Conservation (phyloP, 1,140 invertebrate genomes). For the Macrocentrus cingulum region DNA sequence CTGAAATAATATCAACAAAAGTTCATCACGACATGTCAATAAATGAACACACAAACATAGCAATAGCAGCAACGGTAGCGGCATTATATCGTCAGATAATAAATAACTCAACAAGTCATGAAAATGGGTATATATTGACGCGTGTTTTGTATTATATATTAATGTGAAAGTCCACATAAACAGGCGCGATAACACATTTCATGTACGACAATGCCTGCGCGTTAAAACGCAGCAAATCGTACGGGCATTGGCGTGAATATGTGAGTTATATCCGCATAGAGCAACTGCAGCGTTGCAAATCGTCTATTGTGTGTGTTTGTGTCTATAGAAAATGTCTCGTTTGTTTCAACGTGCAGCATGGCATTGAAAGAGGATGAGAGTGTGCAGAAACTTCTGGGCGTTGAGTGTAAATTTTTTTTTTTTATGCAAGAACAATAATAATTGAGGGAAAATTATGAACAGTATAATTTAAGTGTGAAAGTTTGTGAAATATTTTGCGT, state of each 20-base stretch:
- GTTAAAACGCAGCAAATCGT: slow-evolving; percentile 19
- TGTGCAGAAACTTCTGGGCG: too few relatives aligned
- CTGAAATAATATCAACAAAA: slow-evolving; percentile 25
- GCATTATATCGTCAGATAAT: slow-evolving; percentile 14
- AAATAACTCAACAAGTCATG: slow-evolving; percentile 9
- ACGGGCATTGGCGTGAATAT: slow-evolving; percentile 9
- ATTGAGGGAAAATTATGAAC: too few relatives aligned
- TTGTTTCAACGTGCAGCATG: slow-evolving; percentile 24
- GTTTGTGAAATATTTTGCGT: too few relatives aligned
- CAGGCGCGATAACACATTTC: slow-evolving; percentile 17
- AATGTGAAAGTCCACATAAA: slow-evolving; percentile 1
- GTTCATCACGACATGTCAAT: neutral
- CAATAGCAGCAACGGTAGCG: slow-evolving; percentile 7
- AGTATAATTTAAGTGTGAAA: too few relatives aligned
- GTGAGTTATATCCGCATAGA: slow-evolving; percentile 12
- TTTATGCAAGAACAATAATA: too few relatives aligned
- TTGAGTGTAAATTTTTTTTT: too few relatives aligned
- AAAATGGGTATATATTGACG: neutral
- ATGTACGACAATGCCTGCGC: slow-evolving; percentile 8
- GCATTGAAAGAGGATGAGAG: slow-evolving; percentile 20
- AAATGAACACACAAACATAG: slow-evolving; percentile 14
- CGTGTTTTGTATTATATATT: neutral
- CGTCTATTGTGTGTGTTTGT: slow-evolving; percentile 10
- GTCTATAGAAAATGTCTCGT: slow-evolving; percentile 14
- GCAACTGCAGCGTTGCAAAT: slow-evolving; percentile 19